A percentile compares a stretch with the other conserved stretches of the same genome.
These are phyloP conservation scores for Heliconius ethilla DNA, from an alignment of 2,888 invertebrate genomes.

Conservation along the genomic window DNA sequence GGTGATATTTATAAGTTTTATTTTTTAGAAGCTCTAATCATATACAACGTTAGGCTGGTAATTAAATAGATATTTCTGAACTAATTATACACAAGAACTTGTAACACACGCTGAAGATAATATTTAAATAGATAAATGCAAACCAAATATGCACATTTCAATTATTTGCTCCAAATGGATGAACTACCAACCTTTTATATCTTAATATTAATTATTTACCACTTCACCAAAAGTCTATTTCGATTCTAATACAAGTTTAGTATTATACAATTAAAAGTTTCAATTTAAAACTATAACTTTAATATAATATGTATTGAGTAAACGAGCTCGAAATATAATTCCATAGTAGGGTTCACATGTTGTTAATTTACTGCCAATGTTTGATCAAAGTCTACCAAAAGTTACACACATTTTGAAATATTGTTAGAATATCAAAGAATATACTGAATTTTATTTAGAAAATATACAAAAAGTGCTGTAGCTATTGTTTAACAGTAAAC, in stretches of 20 bases:
- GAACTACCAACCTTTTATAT: too few relatives aligned
- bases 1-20: neutral
- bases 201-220: neutral
- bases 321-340: conserved; percentile 29
- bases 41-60: neutral
- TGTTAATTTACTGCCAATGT: conserved; percentile 46
- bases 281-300: neutral
- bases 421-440: conserved; percentile 29
- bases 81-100: neutral
- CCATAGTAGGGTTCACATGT: conserved; percentile 38
- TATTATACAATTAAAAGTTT: too few relatives aligned
- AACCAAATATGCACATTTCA: neutral
- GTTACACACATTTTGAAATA: conserved; percentile 35
- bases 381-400: conserved; percentile 42
- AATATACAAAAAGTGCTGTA: conserved; percentile 15
- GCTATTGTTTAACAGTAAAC: conserved; percentile 12
- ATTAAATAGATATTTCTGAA: neutral
- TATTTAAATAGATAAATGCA: neutral
- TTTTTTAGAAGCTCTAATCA: neutral
- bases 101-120: neutral
- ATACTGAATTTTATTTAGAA: conserved; percentile 24
- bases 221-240: neutral
- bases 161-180: neutral
- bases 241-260: neutral
- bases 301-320: neutral